Base-by-base conservation (phyloP, 2,113 vertebrate genomes). In the Sylvietta virens region DNA sequence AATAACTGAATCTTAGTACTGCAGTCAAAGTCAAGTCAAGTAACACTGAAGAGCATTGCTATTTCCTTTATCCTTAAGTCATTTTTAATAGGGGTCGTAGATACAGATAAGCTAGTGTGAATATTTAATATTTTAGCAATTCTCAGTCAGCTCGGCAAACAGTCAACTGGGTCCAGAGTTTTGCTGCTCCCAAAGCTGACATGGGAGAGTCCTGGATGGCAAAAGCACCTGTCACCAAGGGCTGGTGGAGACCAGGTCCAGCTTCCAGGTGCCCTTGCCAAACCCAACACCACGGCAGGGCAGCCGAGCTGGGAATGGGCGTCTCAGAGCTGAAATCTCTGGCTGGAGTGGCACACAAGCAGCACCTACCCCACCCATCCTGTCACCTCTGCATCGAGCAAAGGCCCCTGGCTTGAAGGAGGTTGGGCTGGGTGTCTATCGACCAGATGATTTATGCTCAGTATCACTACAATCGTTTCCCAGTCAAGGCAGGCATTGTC, bases 241-340 rank as follows among this genome's bases (percentile, higher is more conserved):
- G 42, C 37, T 27, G 35, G 18, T 2, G 7, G 60, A 8, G 58
- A 10, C 2, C 30, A 71, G 27, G 9, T 24, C 27, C 45, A 58
- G 8, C 47, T 73, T 23, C 33, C n/a, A 58, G 21, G 13, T 56
- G 22, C 10, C 50, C 11, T 45, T 77, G 53, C 13, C 37, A 56
- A 23, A 4, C 3, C 56, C 40, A 65, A 9, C 9, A 6, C 3
- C 23, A 37, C 0, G 0, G 19, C 37, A 56, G 33, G 42, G 53
- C 20, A 35, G 44, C n/a, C 6, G 7, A 70, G 33, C 22, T 47
- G 51, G 39, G 30, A 62, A n/a, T 6, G 47, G 44, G 30, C 27
- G 78, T 39, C 33, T 70, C 19, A 28, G 78, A 72, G 11, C 5
- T 65, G 57, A 21, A 65, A 48, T 4, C 14, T 30, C 35, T 67